Base-by-base conservation (phyloP, 2,888 invertebrate species). In the Ichneumoninae sp. region DNA sequence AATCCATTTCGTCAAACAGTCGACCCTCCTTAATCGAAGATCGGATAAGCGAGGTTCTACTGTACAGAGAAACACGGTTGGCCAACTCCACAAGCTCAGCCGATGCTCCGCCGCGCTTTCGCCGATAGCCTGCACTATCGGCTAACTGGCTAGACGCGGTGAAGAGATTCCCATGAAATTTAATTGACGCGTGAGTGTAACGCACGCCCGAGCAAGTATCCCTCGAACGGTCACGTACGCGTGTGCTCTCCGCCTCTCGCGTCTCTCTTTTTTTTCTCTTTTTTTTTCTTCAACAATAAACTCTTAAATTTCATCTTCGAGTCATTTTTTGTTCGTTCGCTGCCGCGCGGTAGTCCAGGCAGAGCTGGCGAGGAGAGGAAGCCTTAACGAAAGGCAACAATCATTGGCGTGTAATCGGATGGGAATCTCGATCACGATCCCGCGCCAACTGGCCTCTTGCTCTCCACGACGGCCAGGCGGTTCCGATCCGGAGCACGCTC, bases 391-490 rank as follows among this genome's bases (percentile, higher is more conserved):
- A 71, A 79, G 70, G 40, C 79, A 78, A 79, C 79, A 79, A 79
- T 79, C 79, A 79, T 62, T 79, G 79, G 79, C 71, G 70, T 79
- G 71, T 79, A 79, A 79, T 79, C 79, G 62, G 72, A 72, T 72
- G 80, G 80, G 40, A 66, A 80, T 80, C 80, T 80, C 80, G 71
- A 80, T 80, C 80, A 80, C 80, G 80, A 80, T 80, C 72, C 54
- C 30, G 65, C 80, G 72, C 72, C 80, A 80, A 66, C 80, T 80
- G 80, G 72, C 62, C 71, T 66, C 65, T 22, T 54, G 54, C 77
- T 57, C 70, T 50, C 33, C 47, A n/a, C 52, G 30, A 22, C 30
- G 40, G 50, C 16, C 68, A 68, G 44, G n/a, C 70, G 68, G 66
- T 57, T 69, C 69, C 66, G 66, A 72, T 80, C 72, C 72, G 66